Conservation (phyloP, 2,888 invertebrate species). For the Standfussiana lucernea region DNA sequence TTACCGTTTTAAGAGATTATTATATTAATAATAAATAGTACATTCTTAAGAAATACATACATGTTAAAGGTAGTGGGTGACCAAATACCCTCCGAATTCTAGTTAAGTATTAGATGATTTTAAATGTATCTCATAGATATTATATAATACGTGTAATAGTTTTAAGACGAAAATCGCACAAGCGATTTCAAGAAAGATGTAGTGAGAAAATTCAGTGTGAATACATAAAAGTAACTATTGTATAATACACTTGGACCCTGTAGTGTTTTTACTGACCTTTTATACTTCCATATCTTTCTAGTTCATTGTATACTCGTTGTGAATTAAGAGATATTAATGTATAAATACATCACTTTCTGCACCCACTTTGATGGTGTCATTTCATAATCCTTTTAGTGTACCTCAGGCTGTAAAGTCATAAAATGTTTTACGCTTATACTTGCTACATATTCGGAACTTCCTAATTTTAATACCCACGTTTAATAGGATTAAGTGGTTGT, state of each 20-base stretch:
- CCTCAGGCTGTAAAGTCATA: slow-evolving; percentile 45
- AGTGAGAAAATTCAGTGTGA: slow-evolving; percentile 83
- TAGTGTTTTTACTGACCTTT: slow-evolving; percentile 89
- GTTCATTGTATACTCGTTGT: slow-evolving; percentile 69
- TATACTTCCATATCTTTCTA: slow-evolving; percentile 85
- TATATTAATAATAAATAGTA: slow-evolving; percentile 52
- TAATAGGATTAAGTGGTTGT: slow-evolving; percentile 58
- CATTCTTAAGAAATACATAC: slow-evolving; percentile 57
- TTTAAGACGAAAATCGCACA: slow-evolving; percentile 66
- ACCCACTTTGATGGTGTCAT: slow-evolving; percentile 29
- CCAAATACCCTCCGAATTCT: slow-evolving; percentile 85
- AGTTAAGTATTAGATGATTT: slow-evolving; percentile 73
- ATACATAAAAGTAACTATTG: slow-evolving; percentile 75
- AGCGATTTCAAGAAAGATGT: slow-evolving; percentile 84
- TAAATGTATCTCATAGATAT: slow-evolving; percentile 70
- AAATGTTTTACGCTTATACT: slow-evolving; percentile 49
- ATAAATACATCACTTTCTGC: slow-evolving; percentile 42
- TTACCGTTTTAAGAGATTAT: slow-evolving; percentile 66
- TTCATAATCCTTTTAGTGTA: slow-evolving; percentile 43
- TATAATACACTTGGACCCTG: slow-evolving; percentile 84
- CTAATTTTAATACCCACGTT: slow-evolving; percentile 54
- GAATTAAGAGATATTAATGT: slow-evolving; percentile 51
- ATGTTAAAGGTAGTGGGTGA: slow-evolving; percentile 75
- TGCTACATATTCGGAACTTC: slow-evolving; percentile 29
- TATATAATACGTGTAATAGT: slow-evolving; percentile 54